Conservation (phyloP, 35 echinoderm and acorn worm genomes). For the Acanthaster planci region DNA sequence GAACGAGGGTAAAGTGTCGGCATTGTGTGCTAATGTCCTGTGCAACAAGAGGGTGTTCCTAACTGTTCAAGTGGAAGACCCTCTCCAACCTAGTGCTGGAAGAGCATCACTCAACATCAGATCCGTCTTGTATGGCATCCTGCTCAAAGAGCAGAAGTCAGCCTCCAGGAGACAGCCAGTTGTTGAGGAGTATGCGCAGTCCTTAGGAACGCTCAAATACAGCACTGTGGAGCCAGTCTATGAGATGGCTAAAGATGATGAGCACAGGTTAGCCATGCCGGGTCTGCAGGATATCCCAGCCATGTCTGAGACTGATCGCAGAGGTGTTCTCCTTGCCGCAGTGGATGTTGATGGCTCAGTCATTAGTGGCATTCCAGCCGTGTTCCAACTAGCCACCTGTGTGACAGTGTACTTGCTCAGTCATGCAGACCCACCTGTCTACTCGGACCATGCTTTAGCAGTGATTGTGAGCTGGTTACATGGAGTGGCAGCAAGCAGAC, state of each 20-base stretch:
- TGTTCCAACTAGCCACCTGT: conserved; percentile 38
- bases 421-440: conserved; percentile 5
- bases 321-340: neutral
- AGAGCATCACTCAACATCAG: neutral
- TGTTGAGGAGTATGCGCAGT: conserved; percentile 36
- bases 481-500: neutral
- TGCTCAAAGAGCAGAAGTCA: conserved; percentile 34
- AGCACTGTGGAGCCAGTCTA: conserved; percentile 9
- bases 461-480: conserved; percentile 49
- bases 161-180: neutral
- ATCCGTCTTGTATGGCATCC: conserved; percentile 34
- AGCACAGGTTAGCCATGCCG: neutral
- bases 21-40: conserved; percentile 22
- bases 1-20: neutral
- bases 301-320: neutral
- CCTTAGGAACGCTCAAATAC: neutral
- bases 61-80: conserved; percentile 45
- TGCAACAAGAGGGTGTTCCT: conserved; percentile 36
- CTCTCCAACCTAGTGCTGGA: conserved; percentile 15
- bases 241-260: neutral
- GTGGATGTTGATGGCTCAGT: neutral
- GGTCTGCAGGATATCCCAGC: neutral
- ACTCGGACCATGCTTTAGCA: conserved; percentile 22
- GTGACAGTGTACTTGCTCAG: conserved; percentile 40
- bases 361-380: conserved; percentile 12